A percentile compares a stretch with the other conserved stretches of the same genome.
These are phyloP conservation scores for Gymnocheta viridis DNA, from an alignment of 2,888 invertebrate genomes.

Conservation along the genomic window DNA sequence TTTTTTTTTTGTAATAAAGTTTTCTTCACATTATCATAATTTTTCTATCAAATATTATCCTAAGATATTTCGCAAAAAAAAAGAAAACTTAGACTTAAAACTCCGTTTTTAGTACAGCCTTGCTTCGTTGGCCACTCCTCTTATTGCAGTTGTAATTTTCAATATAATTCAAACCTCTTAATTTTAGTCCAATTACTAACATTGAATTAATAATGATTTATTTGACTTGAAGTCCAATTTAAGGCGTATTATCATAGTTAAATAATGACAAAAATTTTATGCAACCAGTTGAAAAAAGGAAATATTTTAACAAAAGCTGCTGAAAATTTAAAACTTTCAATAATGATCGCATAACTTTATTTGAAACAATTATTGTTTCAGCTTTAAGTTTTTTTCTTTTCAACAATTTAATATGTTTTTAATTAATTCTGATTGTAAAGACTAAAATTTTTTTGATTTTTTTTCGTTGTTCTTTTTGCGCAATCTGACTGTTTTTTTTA, in stretches of 20 bases:
- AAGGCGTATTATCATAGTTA: not conserved
- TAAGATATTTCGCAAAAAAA: no score
- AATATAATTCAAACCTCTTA: not conserved
- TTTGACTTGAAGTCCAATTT: not conserved
- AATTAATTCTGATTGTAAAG: constrained; percentile 26
- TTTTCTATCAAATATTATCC: no score
- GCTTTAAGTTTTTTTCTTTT: not conserved
- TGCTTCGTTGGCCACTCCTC: not conserved
- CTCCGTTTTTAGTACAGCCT: not conserved
- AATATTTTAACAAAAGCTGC: not conserved
- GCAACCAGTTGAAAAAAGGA: not conserved
- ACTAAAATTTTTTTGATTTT: constrained; percentile 15
- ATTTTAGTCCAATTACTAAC: not conserved
- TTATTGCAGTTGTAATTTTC: not conserved
- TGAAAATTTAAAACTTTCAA: constrained; percentile 15
- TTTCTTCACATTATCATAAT: no score
- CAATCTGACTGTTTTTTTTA: constrained; percentile 48
- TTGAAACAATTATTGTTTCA: not conserved
- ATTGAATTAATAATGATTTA: constrained; percentile 3
- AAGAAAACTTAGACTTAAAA: no score
- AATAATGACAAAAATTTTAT: not conserved
- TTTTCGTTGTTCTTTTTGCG: constrained; percentile 10
- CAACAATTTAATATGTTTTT: constrained; percentile 16
- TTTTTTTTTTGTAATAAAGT: no score
- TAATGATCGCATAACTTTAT: not conserved